Evolutionary conservation across 2,888 invertebrate genomes (phyloP), one percentile per base, ranked within the genome.

Genomic region (Watsonalla binaria): DNA sequence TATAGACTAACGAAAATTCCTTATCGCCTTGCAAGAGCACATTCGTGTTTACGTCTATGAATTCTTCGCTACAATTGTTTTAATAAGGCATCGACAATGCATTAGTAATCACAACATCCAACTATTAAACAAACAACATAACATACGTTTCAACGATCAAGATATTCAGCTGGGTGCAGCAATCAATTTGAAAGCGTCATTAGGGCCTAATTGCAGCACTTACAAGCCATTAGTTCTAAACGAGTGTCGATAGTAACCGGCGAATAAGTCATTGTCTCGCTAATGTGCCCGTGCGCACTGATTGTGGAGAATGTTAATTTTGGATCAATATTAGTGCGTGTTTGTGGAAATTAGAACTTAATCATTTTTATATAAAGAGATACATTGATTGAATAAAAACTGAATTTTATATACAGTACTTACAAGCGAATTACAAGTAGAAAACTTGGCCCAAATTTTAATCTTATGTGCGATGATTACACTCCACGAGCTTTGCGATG

Each of bases 141-240:
- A 11, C 11, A 37, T 37, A 37, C 11, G 8, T 42, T 42, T 42
- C 42, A 11, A 42, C 11, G 11, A 11, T 11, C 11, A 42, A 42
- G 42, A 42, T 11, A 42, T 42, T 1, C 42, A 6, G 42, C 5
- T 11, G 11, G 11, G 42, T 42, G 11, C 42, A 11, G 37, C 8
- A 37, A 37, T 37, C 11, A 11, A 54, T 60, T 63, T 54, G 55
- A 61, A 61, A 62, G 55, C 49, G 46, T 58, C 51, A 54, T 55
- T 62, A 53, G 35, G 15, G 8, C 35, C 49, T 49, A 49, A 49
- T 49, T 37, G 49, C 49, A 9, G 14, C 49, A 49, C 54, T 56
- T 70, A 71, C 62, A 57, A 53, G 65, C 60, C 74, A 78, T 82
- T 80, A 79, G 69, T 59, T 54, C 48, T 52, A 62, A 64, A 60